Evolutionary conservation across 2,113 vertebrate species (phyloP).

Genomic region (Ailuropoda melanoleuca): DNA sequence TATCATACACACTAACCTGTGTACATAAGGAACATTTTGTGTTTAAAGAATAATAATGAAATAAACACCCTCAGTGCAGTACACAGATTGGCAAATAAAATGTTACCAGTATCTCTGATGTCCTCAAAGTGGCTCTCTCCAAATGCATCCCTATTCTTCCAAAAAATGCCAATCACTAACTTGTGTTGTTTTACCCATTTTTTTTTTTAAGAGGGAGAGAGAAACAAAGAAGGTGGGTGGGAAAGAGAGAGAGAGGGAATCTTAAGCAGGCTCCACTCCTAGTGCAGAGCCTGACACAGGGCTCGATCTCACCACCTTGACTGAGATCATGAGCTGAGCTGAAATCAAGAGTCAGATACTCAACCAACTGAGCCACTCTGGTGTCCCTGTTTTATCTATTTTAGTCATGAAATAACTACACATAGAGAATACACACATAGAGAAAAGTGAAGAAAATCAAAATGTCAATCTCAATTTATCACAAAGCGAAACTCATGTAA

Average conservation of each 20-base stretch:
- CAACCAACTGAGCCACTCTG: not conserved
- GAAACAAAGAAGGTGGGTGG: too few species aligned
- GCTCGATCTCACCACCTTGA: not conserved
- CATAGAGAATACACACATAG: not conserved
- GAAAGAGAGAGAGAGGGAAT: not conserved
- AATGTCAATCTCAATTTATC: not conserved
- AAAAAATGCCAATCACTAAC: not conserved
- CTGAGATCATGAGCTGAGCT: not conserved
- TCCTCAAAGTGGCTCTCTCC: not conserved
- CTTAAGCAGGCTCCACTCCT: not conserved
- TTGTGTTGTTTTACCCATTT: not conserved
- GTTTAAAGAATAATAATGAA: not conserved
- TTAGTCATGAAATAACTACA: not conserved
- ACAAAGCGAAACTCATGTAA: not conserved
- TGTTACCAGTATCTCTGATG: not conserved
- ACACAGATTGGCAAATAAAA: not conserved
- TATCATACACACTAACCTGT: not conserved
- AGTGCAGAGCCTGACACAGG: not conserved
- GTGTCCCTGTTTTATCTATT: not conserved
- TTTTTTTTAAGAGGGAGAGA: not conserved
- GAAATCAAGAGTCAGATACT: too few species aligned
- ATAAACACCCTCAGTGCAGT: not conserved
- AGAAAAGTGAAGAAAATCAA: not conserved
- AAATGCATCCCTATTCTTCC: not conserved
- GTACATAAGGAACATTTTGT: not conserved